Conservation (phyloP, 1,140 invertebrate genomes). For the Bombus polaris region DNA sequence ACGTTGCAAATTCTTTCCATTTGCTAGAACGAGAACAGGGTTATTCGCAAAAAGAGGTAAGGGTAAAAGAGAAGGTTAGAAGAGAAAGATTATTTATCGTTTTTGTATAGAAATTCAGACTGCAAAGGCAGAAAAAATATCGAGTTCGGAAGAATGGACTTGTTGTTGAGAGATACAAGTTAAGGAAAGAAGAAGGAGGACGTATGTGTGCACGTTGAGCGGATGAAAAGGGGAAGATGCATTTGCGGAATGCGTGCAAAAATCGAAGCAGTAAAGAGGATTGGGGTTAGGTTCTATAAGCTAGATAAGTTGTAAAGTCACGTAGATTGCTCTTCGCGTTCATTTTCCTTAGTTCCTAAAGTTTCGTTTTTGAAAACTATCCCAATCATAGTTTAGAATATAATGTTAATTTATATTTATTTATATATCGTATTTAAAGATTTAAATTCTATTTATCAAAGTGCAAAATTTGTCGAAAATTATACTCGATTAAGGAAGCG, state of each 20-base stretch:
- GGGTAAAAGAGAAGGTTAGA: too few species aligned
- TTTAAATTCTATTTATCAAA: not conserved
- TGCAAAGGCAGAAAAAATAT: not conserved
- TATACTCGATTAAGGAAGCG: not conserved
- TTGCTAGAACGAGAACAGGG: too few species aligned
- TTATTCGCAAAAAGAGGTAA: too few species aligned
- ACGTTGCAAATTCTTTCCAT: too few species aligned
- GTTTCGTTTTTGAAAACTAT: too few species aligned
- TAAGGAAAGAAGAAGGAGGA: not conserved
- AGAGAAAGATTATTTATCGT: too few species aligned
- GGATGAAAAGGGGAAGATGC: not conserved
- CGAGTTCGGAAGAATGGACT: not conserved
- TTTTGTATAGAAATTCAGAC: not conserved
- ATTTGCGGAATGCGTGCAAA: not conserved
- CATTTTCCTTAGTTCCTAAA: not conserved
- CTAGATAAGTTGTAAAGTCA: not conserved
- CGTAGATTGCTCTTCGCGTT: not conserved
- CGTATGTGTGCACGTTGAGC: too few species aligned
- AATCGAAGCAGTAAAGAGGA: not conserved
- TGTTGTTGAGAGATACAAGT: not conserved
- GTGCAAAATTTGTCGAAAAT: not conserved
- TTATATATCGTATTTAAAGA: not conserved
- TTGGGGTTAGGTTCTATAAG: not conserved
- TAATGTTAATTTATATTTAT: too few species aligned
- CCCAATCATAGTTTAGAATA: not conserved